These are phyloP conservation scores for Apotomis capreana DNA, from an alignment of 2,888 invertebrate species.

Conservation along the genomic window DNA sequence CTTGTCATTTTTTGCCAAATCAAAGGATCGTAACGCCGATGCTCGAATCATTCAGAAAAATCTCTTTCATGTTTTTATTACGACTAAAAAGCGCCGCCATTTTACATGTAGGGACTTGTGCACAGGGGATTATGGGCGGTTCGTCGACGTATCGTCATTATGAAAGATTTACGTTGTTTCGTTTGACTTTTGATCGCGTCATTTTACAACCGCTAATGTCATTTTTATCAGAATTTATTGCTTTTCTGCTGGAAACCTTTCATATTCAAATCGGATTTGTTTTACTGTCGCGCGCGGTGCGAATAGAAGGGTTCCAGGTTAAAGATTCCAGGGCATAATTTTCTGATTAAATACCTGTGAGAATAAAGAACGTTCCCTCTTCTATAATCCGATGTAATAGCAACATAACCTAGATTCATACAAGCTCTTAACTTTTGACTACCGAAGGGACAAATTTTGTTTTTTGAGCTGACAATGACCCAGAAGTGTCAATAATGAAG, in stretches of 20 bases:
- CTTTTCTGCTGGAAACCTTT: constrained; percentile 14
- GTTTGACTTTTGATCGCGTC: constrained; percentile 13
- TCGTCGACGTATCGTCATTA: constrained; percentile 5
- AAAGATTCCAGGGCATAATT: no score
- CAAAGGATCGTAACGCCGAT: constrained; percentile 8
- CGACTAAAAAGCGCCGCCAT: not conserved
- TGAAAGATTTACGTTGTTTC: constrained; percentile 10
- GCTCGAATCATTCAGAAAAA: not conserved
- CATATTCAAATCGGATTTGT: constrained; percentile 13
- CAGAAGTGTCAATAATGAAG: not conserved
- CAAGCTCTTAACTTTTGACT: no score
- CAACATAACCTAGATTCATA: no score
- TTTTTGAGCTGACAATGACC: no score
- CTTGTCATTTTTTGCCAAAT: constrained; percentile 18
- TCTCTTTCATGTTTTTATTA: constrained; percentile 11
- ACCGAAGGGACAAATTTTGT: no score
- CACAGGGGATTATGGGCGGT: no score
- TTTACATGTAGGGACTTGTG: not conserved
- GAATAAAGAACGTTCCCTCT: no score
- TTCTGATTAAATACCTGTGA: no score
- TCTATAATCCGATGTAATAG: no score
- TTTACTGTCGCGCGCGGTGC: not conserved
- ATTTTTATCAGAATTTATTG: constrained; percentile 25
- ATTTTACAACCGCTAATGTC: constrained; percentile 23
- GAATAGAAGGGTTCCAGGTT: no score